Evolutionary conservation across 37 sponge, comb jelly and placozoan genomes (phyloP).

Genomic region (Cladorhizidae sp.): DNA sequence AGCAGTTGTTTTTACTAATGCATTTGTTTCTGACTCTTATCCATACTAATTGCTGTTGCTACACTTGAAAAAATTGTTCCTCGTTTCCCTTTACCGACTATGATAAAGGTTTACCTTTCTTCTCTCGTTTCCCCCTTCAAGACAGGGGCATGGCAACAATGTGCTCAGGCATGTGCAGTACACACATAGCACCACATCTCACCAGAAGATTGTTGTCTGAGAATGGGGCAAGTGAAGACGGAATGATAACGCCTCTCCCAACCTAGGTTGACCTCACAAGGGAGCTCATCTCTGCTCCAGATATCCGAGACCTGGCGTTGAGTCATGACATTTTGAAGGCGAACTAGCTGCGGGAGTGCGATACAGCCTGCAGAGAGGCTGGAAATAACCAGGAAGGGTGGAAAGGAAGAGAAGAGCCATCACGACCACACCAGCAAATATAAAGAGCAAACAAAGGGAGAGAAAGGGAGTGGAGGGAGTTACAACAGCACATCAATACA

Average conservation of each 20-base stretch:
- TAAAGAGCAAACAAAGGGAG: background rate
- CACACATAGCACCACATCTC: no score
- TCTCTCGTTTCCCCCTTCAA: no score
- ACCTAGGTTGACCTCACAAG: conserved; percentile 82
- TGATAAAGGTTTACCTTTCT: no score
- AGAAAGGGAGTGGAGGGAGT: background rate
- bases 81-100: no score
- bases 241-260: conserved; percentile 82
- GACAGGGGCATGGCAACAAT: no score
- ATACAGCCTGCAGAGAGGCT: conserved; percentile 75
- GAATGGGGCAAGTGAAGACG: conserved; percentile 96
- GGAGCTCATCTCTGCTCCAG: conserved; percentile 74
- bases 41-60: no score
- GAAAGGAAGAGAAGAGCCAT: background rate
- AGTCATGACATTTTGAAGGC: conserved; percentile 59
- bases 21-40: no score
- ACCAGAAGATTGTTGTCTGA: conserved; percentile 81
- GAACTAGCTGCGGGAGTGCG: conserved; percentile 80
- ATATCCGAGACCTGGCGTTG: conserved; percentile 80
- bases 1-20: no score
- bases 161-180: no score
- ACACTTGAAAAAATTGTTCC: no score
- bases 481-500: background rate
- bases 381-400: background rate
- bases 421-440: background rate